phyloP scores from a whole-genome alignment of 2,113 vertebrate genomes.

The Anthoscopus minutus region DNA sequence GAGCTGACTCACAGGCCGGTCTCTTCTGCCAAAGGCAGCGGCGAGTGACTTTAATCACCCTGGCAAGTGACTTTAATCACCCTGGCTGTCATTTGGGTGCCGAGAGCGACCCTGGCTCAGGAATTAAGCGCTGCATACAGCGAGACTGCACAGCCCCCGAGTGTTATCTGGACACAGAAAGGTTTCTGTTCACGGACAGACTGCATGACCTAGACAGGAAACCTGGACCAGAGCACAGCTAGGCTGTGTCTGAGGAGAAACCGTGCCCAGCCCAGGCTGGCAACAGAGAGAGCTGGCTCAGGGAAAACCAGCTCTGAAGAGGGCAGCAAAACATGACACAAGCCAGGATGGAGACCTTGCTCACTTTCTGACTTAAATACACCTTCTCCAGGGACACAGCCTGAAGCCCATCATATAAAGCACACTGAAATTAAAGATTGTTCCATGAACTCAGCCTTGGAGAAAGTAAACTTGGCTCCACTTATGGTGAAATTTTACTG shows the following conservation, averaged over 20 bases:
- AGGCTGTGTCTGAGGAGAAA: not conserved
- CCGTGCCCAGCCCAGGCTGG: not conserved
- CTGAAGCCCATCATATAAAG: not conserved
- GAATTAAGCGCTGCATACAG: not conserved
- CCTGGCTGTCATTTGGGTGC: not conserved
- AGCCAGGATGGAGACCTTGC: not conserved
- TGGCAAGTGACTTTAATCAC: not conserved
- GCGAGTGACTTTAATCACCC: conserved; percentile 16
- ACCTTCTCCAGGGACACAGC: not conserved
- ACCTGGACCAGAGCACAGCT: not conserved
- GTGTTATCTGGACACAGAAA: conserved; percentile 16
- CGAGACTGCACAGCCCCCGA: not conserved
- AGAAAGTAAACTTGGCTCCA: not conserved
- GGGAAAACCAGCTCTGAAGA: not conserved
- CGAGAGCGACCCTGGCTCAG: not conserved
- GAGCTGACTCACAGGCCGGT: conserved; percentile 36
- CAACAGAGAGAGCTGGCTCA: not conserved
- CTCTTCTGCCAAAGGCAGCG: not conserved
- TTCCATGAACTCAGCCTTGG: not conserved
- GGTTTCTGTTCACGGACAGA: conserved; percentile 13
- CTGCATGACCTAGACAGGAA: conserved; percentile 33
- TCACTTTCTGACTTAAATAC: not conserved
- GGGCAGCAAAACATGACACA: not conserved
- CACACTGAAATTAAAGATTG: not conserved
- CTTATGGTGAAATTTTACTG: not conserved